A percentile compares a stretch with the other conserved stretches of the same genome.
These are phyloP conservation scores for Meleagris gallopavo DNA, from an alignment of 2,113 vertebrate genomes.

Conservation along the genomic window DNA sequence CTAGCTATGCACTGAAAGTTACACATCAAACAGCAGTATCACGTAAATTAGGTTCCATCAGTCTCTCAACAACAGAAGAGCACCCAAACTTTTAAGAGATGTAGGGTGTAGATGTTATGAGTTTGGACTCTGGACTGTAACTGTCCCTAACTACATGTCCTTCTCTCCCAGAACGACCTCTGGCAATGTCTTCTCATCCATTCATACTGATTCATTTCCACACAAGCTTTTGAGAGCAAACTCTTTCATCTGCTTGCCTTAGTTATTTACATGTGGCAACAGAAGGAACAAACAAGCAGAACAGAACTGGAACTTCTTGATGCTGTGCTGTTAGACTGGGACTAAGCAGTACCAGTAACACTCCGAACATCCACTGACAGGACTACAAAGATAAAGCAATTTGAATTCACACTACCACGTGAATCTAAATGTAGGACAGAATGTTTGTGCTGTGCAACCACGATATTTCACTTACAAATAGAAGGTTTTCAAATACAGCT, in stretches of 20 bases:
- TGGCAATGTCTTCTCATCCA: not conserved
- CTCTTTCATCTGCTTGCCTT: not conserved
- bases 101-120: rapidly evolving
- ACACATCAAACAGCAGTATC: not conserved
- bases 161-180: not conserved
- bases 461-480: not conserved
- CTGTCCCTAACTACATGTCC: not conserved
- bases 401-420: not conserved
- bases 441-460: not conserved
- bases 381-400: not conserved
- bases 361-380: not conserved
- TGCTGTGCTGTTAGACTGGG: not conserved
- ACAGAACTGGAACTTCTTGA: not conserved
- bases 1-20: not conserved
- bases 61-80: not conserved
- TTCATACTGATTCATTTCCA: not conserved
- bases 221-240: not conserved
- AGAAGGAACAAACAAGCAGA: not conserved
- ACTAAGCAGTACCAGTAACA: not conserved
- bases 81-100: not conserved
- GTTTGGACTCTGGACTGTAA: not conserved
- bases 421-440: not conserved
- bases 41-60: not conserved
- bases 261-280: not conserved
- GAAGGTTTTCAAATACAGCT: not conserved